A percentile compares a stretch with the other conserved stretches of the same genome.
These are phyloP conservation scores for Brachionus calyciflorus DNA, from an alignment of 1,140 invertebrate genomes.

Conservation along the genomic window DNA sequence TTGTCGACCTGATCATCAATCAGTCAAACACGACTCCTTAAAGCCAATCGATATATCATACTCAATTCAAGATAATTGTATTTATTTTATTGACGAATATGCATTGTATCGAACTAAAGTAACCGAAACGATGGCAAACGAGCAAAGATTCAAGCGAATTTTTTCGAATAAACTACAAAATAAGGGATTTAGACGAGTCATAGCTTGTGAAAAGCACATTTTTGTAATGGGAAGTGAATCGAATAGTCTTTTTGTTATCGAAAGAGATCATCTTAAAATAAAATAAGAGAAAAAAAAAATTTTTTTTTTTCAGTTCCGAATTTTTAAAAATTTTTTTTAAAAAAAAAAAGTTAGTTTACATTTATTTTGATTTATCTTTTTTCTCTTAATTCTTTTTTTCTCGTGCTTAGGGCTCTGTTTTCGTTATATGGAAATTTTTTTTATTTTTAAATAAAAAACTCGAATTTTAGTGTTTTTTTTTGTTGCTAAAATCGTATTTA, in stretches of 20 bases:
- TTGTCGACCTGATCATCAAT: slow-evolving; percentile 38
- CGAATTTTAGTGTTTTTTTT: too few species aligned
- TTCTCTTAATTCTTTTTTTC: too few species aligned
- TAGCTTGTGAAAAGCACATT: slow-evolving; percentile 34
- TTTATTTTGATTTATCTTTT: too few species aligned
- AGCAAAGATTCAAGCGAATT: slow-evolving; percentile 42
- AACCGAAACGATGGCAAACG: slow-evolving; percentile 33
- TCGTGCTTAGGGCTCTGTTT: too few species aligned
- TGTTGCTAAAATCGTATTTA: neutral
- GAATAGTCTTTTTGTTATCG: slow-evolving; percentile 44
- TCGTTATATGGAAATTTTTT: too few species aligned
- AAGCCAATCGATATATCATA: slow-evolving; percentile 39
- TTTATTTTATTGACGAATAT: slow-evolving; percentile 42
- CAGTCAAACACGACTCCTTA: slow-evolving; percentile 40
- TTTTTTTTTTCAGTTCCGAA: neutral
- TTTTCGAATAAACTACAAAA: slow-evolving; percentile 42
- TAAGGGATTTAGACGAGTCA: slow-evolving; percentile 37
- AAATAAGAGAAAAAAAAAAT: neutral
- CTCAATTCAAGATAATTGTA: slow-evolving; percentile 11
- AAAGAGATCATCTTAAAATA: slow-evolving; percentile 28
- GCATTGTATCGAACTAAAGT: slow-evolving; percentile 9
- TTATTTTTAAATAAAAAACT: too few species aligned
- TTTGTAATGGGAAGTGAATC: slow-evolving; percentile 41
- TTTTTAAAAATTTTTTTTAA: slow-evolving; percentile 32
- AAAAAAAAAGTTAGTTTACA: too few species aligned